Evolutionary conservation across 1,140 invertebrate genomes (phyloP), one percentile per base, ranked within the genome.

Genomic region (Zaprionus lachaisei): DNA sequence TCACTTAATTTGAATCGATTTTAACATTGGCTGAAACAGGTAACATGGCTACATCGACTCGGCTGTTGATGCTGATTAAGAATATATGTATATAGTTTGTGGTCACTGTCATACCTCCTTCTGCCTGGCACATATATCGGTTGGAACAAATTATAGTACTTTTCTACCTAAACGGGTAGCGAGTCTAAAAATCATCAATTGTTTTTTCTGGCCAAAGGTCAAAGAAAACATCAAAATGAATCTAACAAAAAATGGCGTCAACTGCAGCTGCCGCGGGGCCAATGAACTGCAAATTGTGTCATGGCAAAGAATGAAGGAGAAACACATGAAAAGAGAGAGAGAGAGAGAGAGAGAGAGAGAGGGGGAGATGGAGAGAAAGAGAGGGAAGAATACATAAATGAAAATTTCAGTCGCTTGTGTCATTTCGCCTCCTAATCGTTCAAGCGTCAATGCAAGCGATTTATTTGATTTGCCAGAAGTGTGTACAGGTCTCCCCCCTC

Each of bases 361-460:
- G 34, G 9, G 51, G 15, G 28, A 22, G n/a, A 2, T n/a, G 15
- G 34, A 17, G 51, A 15, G 28, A 22, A 3, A 5, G 15, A 49
- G 20, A 60, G 7, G 14, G 28, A 1, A 47, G 44, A 28, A 9
- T 14, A 60, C 44, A 73, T 55, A 73, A 69, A 74, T 63, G 72
- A 44, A 47, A 75, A 71, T 60, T 60, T 61, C 55, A 63, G 73
- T 63, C 44, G 41, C 41, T 55, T 70, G 34, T 75, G 72, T 63
- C 72, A 70, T 70, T 79, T 47, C 12, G 73, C 60, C 62, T 76
- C 44, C 49, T 77, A 77, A 80, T 80, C 77, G 73, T 55, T 80
- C 60, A 68, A 77, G 77, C 77, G 68, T 80, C 68, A 65, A 77
- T 80, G 58, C 62, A 58, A 57, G 41, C 67, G 73, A 75, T 80